These are phyloP conservation scores for Trachelus tabidus DNA, from an alignment of 2,888 invertebrate species.

Conservation along the genomic window DNA sequence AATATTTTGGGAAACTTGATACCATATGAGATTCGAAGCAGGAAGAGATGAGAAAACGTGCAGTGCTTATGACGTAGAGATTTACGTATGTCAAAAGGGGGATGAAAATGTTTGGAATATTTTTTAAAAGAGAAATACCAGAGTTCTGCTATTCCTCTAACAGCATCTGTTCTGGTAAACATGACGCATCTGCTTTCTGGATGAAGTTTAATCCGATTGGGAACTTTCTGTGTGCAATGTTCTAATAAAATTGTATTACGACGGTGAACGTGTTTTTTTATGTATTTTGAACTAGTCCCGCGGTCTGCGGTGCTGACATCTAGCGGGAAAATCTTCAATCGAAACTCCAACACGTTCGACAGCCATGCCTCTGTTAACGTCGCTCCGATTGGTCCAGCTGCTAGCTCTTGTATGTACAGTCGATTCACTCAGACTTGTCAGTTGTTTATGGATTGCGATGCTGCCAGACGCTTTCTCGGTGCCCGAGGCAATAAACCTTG, in stretches of 20 bases:
- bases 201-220: background rate
- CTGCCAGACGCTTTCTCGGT: conserved; percentile 36
- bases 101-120: background rate
- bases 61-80: background rate
- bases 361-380: background rate
- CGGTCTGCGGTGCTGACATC: background rate
- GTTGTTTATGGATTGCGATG: conserved; percentile 18
- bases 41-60: background rate
- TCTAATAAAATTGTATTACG: background rate
- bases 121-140: background rate
- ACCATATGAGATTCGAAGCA: background rate
- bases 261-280: background rate
- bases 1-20: background rate
- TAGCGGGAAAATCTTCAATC: background rate
- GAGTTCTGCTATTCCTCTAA: background rate
- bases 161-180: background rate
- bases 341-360: background rate
- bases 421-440: conserved; percentile 41
- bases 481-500: conserved; percentile 34
- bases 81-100: background rate
- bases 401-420: conserved; percentile 44
- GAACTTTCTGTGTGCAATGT: background rate
- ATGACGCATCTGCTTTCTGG: background rate
- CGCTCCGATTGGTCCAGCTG: conserved; percentile 4
- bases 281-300: background rate